Conservation (phyloP, 2,113 vertebrate species). For the Poeciliopsis turrubarensis region DNA sequence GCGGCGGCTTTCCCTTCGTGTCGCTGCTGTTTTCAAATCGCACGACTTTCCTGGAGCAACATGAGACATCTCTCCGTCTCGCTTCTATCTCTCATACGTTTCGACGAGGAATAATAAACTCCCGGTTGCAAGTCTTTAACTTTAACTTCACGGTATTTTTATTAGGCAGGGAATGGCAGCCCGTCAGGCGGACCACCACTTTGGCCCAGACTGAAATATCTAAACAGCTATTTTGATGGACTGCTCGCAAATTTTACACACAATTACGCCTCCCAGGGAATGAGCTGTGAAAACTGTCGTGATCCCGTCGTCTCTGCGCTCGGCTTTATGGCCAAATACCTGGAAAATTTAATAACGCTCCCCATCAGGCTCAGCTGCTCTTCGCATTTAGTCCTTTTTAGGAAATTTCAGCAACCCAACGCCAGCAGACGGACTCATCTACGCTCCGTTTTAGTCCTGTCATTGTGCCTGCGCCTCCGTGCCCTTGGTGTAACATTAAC, state of each 20-base stretch:
- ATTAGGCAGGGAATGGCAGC: slow-evolving; percentile 20
- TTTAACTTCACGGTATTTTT: slow-evolving; percentile 27
- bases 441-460: neutral
- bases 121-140: slow-evolving; percentile 11
- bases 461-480: neutral
- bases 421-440: neutral
- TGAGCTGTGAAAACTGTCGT: slow-evolving; percentile 23
- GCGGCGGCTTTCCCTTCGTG: neutral
- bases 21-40: neutral
- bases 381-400: slow-evolving; percentile 9
- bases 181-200: slow-evolving; percentile 12
- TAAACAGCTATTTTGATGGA: slow-evolving; percentile 32
- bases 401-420: neutral
- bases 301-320: slow-evolving; percentile 9
- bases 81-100: slow-evolving; percentile 8
- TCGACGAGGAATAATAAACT: slow-evolving; percentile 7
- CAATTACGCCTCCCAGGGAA: slow-evolving; percentile 22
- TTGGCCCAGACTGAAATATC: slow-evolving; percentile 26
- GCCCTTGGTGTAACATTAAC: slow-evolving; percentile 31
- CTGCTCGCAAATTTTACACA: slow-evolving; percentile 13
- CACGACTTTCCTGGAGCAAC: neutral
- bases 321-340: neutral
- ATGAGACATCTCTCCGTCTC: neutral
- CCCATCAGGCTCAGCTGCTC: slow-evolving; percentile 3
- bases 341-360: neutral